Percentiles rank a stretch among this genome's conserved stretches.
Conservation (phyloP, 2,888 invertebrate genomes). For the Oscheius myriophilus region DNA sequence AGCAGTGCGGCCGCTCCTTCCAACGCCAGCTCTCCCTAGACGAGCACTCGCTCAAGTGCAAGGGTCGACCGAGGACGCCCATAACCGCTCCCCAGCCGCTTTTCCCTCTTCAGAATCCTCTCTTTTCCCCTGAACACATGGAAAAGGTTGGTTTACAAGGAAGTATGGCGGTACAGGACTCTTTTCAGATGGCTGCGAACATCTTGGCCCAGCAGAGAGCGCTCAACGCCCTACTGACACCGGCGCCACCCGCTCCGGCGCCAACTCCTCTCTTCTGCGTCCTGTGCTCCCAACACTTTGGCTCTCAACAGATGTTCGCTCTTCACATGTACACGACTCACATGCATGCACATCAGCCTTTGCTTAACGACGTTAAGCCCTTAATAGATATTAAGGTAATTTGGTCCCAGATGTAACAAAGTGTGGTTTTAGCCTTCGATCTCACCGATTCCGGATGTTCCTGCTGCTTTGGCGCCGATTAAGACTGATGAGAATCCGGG, state of each 20-base stretch:
- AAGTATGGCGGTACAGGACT: too few relatives aligned
- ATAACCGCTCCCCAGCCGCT: background rate
- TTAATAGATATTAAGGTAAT: background rate
- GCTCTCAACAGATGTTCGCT: conserved; percentile 39
- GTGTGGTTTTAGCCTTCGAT: background rate
- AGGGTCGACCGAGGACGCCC: conserved; percentile 38
- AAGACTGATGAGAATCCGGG: conserved; percentile 32
- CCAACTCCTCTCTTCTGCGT: conserved; percentile 38
- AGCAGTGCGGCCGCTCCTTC: conserved; percentile 64
- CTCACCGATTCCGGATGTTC: background rate
- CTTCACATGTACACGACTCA: conserved; percentile 48
- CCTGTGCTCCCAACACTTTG: conserved; percentile 51
- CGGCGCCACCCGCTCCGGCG: conserved; percentile 17
- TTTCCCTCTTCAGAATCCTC: conserved; percentile 26
- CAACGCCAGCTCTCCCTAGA: conserved; percentile 60
- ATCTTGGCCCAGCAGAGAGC: conserved; percentile 40
- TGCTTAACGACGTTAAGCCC: background rate
- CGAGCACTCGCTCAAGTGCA: conserved; percentile 64
- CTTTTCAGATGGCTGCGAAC: background rate
- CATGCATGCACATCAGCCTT: conserved; percentile 1
- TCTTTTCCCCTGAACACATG: conserved; percentile 38
- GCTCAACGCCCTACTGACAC: conserved; percentile 28
- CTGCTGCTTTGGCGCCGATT: conserved; percentile 17
- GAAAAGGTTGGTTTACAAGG: conserved; percentile 40
- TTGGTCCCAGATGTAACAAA: background rate